Base-by-base conservation (phyloP, 2,888 invertebrate species). In the Muscina levida region DNA sequence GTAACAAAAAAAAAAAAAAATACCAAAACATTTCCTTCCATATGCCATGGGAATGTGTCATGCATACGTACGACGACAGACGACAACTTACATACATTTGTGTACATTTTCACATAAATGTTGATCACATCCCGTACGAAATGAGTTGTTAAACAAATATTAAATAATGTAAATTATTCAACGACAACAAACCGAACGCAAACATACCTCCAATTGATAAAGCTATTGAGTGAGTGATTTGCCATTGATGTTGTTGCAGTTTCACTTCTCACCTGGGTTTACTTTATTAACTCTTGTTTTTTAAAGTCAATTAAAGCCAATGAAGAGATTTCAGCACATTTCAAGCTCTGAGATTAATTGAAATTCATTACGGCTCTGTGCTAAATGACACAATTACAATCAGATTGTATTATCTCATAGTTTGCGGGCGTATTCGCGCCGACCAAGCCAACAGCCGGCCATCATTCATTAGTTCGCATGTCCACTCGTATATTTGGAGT, bases 361-460 rank as follows among this genome's bases (percentile, higher is more conserved):
- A 81, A 81, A 81, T 81, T 74, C 81, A 81, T 68, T 62, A 39
- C 74, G 74, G 74, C 74, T 75, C 72, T 62, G 74, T 56, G 8
- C n/a, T 56, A 75, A 81, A 81, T 68, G 74, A 65, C 72, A 81
- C 77, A 81, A 81, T 75, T 72, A 81, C 74, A 77, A 48, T 6
- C 62, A 65, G 67, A 72, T 75, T 74, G 71, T 44, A 62, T 62
- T 62, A 22, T 62, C 42, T 51, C 51, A 19, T 19, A 22, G 39
- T 62, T 13, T 19, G 62, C 42, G 42, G 13, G 1, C 37, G n/a
- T n/a, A n/a, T n/a, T n/a, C n/a, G n/a, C n/a, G 8, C 31, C 31
- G 4, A 31, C 31, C 31, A 8, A 5, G 31, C 31, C 31, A 31
- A 31, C 31, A 31, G 31, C 31, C 31, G 4, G 3, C 31, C 31